Evolutionary conservation across 2,797 vertebrate species (phyloP).

Genomic region (Neoniphon sammara): DNA sequence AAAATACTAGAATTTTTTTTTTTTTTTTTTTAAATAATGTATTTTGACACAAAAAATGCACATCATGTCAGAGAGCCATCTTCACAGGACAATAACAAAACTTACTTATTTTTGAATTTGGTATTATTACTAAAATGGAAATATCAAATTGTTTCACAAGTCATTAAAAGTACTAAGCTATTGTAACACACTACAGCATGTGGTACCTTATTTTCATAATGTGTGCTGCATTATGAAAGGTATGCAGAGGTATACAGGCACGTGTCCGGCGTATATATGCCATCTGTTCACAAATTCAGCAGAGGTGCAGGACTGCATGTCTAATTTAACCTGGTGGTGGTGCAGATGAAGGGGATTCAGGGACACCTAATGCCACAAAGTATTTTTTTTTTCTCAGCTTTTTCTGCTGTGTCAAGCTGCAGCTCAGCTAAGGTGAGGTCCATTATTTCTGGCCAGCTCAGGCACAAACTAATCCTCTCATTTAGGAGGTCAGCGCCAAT

Average conservation of each 20-base stretch:
- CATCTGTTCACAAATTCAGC: conserved; percentile 56
- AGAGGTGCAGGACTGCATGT: conserved; percentile 66
- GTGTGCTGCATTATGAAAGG: conserved; percentile 33
- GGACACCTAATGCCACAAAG: conserved; percentile 52
- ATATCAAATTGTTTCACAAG: no score
- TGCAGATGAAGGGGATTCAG: conserved; percentile 66
- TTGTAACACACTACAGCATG: conserved; percentile 53
- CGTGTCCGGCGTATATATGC: conserved; percentile 22
- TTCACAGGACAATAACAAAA: no score
- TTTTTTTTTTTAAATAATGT: no score
- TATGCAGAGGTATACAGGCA: conserved; percentile 32
- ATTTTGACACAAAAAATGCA: no score
- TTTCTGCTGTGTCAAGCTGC: conserved; percentile 76
- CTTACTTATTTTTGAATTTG: no score
- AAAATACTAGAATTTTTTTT: no score
- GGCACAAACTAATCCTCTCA: conserved; percentile 83
- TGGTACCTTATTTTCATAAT: conserved; percentile 61
- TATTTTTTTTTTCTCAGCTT: conserved; percentile 60
- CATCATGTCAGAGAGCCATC: no score
- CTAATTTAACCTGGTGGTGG: conserved; percentile 72
- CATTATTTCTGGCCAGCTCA: conserved; percentile 80
- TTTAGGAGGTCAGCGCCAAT: conserved; percentile 83
- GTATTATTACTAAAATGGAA: no score
- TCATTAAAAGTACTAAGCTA: conserved; percentile 38
- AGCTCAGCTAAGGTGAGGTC: conserved; percentile 71